Base-by-base conservation (phyloP, 2,113 vertebrate species). In the Illadopsis cleaveri region DNA sequence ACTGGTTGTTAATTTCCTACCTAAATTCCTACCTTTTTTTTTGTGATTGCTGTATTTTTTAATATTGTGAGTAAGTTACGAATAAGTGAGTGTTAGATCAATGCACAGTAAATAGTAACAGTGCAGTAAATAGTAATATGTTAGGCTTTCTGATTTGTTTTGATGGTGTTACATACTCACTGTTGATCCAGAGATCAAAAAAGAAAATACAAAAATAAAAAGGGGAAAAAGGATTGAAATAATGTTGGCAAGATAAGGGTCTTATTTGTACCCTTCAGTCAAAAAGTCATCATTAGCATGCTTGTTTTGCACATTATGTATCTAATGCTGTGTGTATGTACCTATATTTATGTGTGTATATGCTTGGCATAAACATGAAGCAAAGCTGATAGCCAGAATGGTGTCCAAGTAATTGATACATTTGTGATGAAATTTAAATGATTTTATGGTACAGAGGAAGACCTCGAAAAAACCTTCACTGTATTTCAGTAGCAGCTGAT, bases 91-190 rank as follows among this genome's bases (percentile, higher is more conserved):
- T 33, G 30, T 45, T 60, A 65, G 23, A 11, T 73, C 6, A 8
- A 70, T 1, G 1, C 24, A 8, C 16, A 33, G 35, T 70, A 62
- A 69, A 11, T 14, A 82, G 57, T 23, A 48, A n/a, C 0, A 0
- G 0, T 18, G 9, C 15, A 27, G 44, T 76, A 64, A 68, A 9
- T 15, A 65, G 44, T 25, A 45, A 42, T 0, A 0, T 24, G 10
- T 68, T 68, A 33, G 53, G 23, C 24, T 88, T 85, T 58, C 64
- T 66, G 38, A 38, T 93, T 47, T 70, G 9, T 54, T 88, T 65
- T 86, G 64, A 10, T 5, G 2, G 5, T 60, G n/a, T 80, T 80
- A 40, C 2, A 2, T 80, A 14, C 8, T 40, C 40, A 35, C 40
- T 69, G 6, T 70, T 71, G 44, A 30, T 58, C 37, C 25, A 66